These are phyloP conservation scores for Struthio camelus DNA, from an alignment of 2,113 vertebrate genomes.

Conservation along the genomic window DNA sequence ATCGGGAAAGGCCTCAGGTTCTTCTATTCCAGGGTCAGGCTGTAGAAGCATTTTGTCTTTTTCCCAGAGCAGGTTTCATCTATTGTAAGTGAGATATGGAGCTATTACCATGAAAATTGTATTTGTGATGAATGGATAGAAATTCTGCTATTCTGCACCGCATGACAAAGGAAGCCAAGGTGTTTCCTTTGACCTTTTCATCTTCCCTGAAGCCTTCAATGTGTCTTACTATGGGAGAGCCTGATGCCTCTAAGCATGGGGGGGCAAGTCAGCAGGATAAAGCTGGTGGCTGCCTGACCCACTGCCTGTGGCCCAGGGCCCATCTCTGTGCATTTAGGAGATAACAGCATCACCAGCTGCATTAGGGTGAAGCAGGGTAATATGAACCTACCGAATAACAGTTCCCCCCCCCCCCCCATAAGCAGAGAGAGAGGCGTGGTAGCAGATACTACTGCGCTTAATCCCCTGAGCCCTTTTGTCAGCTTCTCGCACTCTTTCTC, in stretches of 20 bases:
- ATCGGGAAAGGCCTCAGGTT: not conserved
- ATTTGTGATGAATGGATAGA: not conserved
- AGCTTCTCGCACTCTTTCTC: no score
- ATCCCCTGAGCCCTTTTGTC: no score
- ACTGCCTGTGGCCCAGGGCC: not conserved
- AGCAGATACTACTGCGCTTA: no score
- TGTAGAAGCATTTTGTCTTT: not conserved
- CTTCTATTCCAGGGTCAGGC: not conserved
- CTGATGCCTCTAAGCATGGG: not conserved
- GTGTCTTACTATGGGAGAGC: not conserved
- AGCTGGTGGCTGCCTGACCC: not conserved
- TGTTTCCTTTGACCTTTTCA: not conserved
- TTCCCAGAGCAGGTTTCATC: not conserved
- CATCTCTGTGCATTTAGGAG: not conserved
- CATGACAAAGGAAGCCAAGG: not conserved
- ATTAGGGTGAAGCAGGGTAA: not conserved
- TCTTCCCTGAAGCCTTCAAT: not conserved
- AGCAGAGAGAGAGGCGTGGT: no score
- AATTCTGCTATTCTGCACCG: not conserved
- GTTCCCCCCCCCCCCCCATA: no score
- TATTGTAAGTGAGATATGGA: not conserved
- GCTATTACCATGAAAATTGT: not conserved
- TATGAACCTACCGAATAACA: no score
- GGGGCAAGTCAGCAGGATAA: not conserved
- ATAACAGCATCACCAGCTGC: not conserved